A percentile compares a stretch with the other conserved stretches of the same genome.
Evolutionary conservation across 2,888 invertebrate genomes (phyloP).

Genomic region (Leistus spinibarbis): DNA sequence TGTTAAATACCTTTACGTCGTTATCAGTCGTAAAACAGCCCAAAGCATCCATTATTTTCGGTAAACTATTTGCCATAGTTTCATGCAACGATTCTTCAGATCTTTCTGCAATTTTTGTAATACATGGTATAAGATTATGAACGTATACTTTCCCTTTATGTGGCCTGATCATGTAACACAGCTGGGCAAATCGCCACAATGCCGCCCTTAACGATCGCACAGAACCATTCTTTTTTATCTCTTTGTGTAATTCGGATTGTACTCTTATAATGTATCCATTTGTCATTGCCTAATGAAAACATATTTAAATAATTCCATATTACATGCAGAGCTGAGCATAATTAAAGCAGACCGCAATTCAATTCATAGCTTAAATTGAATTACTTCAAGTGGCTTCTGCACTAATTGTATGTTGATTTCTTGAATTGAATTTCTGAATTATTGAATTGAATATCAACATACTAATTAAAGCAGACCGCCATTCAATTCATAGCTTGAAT

Average conservation of each 20-base stretch:
- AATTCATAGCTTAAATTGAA: too few relatives aligned
- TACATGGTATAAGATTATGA: conserved; percentile 73
- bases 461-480: too few relatives aligned
- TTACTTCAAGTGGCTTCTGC: too few relatives aligned
- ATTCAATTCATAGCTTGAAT: too few relatives aligned
- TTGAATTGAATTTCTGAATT: too few relatives aligned
- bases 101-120: conserved; percentile 72
- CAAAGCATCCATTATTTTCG: conserved; percentile 69
- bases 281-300: conserved; percentile 59
- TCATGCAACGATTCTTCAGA: conserved; percentile 75
- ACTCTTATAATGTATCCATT: conserved; percentile 74
- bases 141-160: conserved; percentile 81
- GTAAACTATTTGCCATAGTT: conserved; percentile 67
- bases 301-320: background rate
- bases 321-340: too few relatives aligned
- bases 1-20: conserved; percentile 65
- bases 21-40: conserved; percentile 74
- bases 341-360: too few relatives aligned
- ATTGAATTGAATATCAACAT: too few relatives aligned
- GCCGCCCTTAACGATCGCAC: conserved; percentile 76
- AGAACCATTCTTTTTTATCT: conserved; percentile 79
- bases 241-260: conserved; percentile 80
- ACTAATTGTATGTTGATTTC: too few relatives aligned
- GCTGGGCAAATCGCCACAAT: conserved; percentile 75
- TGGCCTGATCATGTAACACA: conserved; percentile 76